Evolutionary conservation across 2,797 vertebrate species (phyloP).

Genomic region (Erethizon dorsatum): DNA sequence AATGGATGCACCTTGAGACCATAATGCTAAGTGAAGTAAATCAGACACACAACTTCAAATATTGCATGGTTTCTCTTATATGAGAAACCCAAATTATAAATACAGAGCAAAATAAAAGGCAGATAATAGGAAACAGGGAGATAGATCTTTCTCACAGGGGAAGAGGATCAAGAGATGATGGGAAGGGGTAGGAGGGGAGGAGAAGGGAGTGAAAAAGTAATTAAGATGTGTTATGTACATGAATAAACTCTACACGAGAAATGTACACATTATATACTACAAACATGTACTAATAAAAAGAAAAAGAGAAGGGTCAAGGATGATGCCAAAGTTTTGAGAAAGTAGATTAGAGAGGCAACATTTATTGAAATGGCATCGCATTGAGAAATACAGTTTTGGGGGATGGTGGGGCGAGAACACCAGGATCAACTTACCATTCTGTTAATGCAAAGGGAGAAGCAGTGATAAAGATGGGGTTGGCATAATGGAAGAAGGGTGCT

Average conservation of each 20-base stretch:
- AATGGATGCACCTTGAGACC: too few species aligned
- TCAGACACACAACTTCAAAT: too few species aligned
- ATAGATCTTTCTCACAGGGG: neutral
- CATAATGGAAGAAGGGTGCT: neutral
- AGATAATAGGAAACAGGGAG: neutral
- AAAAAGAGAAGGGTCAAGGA: neutral
- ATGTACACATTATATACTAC: neutral
- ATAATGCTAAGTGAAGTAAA: too few species aligned
- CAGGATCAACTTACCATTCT: neutral
- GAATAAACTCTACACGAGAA: neutral
- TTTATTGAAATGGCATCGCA: neutral
- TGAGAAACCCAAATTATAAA: neutral
- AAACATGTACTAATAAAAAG: neutral
- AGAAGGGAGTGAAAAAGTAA: neutral
- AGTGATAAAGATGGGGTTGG: neutral
- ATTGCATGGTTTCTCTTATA: too few species aligned
- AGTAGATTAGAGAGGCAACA: neutral
- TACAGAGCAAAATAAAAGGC: neutral
- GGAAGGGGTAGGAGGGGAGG: neutral
- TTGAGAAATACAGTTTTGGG: neutral
- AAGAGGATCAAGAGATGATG: neutral
- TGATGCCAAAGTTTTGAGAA: neutral
- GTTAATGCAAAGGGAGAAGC: neutral
- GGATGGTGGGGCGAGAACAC: neutral
- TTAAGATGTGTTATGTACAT: neutral